Evolutionary conservation across 2,797 vertebrate species (phyloP), one percentile per base, ranked within the genome.

Genomic region (Esox masquinongy): DNA sequence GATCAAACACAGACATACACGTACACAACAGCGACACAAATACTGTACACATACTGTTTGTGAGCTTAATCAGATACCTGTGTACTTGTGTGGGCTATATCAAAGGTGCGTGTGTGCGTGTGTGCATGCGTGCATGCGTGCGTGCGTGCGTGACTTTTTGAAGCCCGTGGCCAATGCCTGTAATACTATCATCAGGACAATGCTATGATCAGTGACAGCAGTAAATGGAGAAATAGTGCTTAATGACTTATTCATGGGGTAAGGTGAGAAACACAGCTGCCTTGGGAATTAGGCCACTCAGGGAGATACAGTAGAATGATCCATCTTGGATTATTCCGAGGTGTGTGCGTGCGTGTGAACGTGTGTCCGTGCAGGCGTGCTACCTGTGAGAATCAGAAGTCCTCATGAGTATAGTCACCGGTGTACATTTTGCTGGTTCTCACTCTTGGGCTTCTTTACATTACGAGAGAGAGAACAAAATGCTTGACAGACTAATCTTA

Each of bases 241-340:
- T 88, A 70, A 86, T 91, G 74, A 86, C 83, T 91, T 84, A 89
- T 92, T 92, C 80, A 92, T 91, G 77, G 80, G 77, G 87, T 89
- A 89, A 90, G 85, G 80, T 90, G 90, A 92, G 88, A 91, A 86
- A 91, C 89, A 89, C 87, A 82, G 83, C 82, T 75, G 72, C 74
- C 78, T 68, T 29, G 72, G 72, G 74, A 90, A 83, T 78, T 73
- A 72, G 74, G 77, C 83, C 69, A 80, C 36, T 39, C 36, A 6
- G 36, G 36, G 36, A 39, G 36, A 39, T 6, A 5, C 36, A 39
- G 36, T 4, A 39, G 36, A 61, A 80, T 76, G 79, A 79, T 19
- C 47, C 53, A 69, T 73, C 53, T 61, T 53, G 16, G 69, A 70
- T 29, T 17, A 6, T 36, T n/a, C 16, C 5, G 5, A 17, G 17